These are phyloP conservation scores for Sebastolobus alascanus DNA, from an alignment of 2,797 vertebrate genomes.

Conservation along the genomic window DNA sequence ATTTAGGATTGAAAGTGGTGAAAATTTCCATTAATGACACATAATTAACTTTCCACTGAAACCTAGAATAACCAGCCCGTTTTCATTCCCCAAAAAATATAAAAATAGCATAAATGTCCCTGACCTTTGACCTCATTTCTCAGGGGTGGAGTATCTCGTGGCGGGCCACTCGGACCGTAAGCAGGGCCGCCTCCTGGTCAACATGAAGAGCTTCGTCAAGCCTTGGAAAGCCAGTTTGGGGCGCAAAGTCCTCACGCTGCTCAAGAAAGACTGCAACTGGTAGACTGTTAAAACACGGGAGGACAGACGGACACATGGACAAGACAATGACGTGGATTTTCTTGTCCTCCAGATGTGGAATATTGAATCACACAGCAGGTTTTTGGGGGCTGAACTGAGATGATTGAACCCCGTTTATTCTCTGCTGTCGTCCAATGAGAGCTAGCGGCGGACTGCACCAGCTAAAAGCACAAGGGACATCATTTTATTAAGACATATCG, in stretches of 20 bases:
- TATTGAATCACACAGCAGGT: constrained; percentile 20
- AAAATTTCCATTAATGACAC: not conserved
- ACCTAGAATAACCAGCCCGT: too few relatives aligned
- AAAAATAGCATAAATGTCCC: not conserved
- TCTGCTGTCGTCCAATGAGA: constrained; percentile 45
- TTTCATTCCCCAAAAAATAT: too few relatives aligned
- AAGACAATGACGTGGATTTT: constrained; percentile 48
- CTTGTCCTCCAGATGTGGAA: constrained; percentile 66
- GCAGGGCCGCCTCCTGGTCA: constrained; percentile 91
- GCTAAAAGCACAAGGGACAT: constrained; percentile 34
- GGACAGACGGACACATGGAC: constrained; percentile 30
- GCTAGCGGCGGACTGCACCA: constrained; percentile 27
- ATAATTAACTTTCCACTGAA: not conserved
- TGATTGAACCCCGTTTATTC: constrained; percentile 21
- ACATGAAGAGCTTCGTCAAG: constrained; percentile 98
- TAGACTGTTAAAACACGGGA: constrained; percentile 29
- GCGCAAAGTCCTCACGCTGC: constrained; percentile 91
- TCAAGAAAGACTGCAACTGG: constrained; percentile 93
- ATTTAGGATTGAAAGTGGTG: not conserved
- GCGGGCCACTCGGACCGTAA: constrained; percentile 92
- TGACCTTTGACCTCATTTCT: constrained; percentile 35
- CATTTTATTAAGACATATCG: constrained; percentile 34
- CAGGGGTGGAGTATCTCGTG: constrained; percentile 95
- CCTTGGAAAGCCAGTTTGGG: constrained; percentile 93
- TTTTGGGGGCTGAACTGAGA: constrained; percentile 27